Base-by-base conservation (phyloP, 2,113 vertebrate species). In the Cepphus grylle region DNA sequence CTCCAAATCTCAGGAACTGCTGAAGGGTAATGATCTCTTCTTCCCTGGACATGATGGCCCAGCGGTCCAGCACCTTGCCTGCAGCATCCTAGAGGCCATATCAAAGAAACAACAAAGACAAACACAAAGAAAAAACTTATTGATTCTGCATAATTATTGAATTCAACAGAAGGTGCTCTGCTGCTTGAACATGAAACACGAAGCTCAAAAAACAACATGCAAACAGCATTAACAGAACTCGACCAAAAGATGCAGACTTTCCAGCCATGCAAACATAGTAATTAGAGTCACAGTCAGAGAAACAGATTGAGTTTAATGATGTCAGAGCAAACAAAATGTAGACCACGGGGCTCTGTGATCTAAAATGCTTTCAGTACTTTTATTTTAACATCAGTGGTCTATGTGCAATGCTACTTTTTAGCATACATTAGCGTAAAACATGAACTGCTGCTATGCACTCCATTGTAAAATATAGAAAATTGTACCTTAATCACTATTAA, bases 11-110 rank as follows among this genome's bases (percentile, higher is more conserved):
- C 96, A 99, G 97, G 97, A 99, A 99, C 98, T 99, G 99, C 99
- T 99, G 99, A 97, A 99, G 99, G 98, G 99, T 99, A 98, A 99
- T 99, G 98, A 99, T 99, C 98, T 99, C 99, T 95, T 99, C 99
- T 99, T 99, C 99, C 97, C 99, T 98, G 96, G 99, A 99, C 99
- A 99, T 99, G 98, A 99, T 99, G 98, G 98, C 98, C 99, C 99
- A 99, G 97, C 99, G 99, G 98, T 99, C 99, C 98, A 99, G 98
- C 98, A 99, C 99, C 98, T 99, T 99, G 98, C 99, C 99, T 97
- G 99, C 99, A 99, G 99, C 98, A 98, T 99, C 99, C 99, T 99
- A 98, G 90, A 99, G 98, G 98, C 98, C 99, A 98, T 98, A 98
- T 98, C 97, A 98, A 98, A 98, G 98, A 98, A 98, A 98, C 97